Base-by-base conservation (phyloP, 2,888 invertebrate species). In the Drosophila siamana region DNA sequence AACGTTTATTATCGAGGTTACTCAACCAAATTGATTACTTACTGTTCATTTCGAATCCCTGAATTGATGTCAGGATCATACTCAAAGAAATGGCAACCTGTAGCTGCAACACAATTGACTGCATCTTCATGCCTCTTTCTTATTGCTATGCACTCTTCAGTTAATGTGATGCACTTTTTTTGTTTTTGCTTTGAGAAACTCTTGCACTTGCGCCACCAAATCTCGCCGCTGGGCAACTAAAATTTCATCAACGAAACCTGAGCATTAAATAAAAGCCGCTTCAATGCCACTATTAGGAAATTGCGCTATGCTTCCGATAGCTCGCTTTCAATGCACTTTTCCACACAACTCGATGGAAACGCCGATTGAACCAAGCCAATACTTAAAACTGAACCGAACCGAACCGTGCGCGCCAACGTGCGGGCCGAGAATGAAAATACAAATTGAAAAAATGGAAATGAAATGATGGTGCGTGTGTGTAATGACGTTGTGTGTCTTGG, bases 1-100 rank as follows among this genome's bases (percentile, higher is more conserved):
- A 16, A 26, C 6, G 15, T 5, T 30, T 36, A 38, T 43, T 22
- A 28, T 62, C 16, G 28, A 48, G 43, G 11, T 26, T 60, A 4
- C 7, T 13, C 11, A 40, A 9, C 11, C 11, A 11, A 50, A 24
- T 28, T 30, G 26, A n/a, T 30, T 61, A 90, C 90, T 90, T 85
- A 90, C 90, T 89, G 68, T 90, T 90, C 73, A 90, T 78, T 74
- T 89, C 71, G 44, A 79, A 89, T 56, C 79, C 68, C 30, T 78
- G 63, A 1, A 54, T 78, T 36, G 55, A 36, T 36, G 71, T 36
- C 33, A 86, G 44, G 30, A 69, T 46, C 15, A 69, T 33, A 51
- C 69, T 62, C 13, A 79, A 48, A 16, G 54, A 43, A 22, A 77
- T 60, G 22, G 69, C 59, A 13, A 64, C 15, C 15, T 68, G 68